A percentile compares a stretch with the other conserved stretches of the same genome.
phyloP scores from a whole-genome alignment of 2,797 vertebrate species.

The Pogoniulus pusillus region DNA sequence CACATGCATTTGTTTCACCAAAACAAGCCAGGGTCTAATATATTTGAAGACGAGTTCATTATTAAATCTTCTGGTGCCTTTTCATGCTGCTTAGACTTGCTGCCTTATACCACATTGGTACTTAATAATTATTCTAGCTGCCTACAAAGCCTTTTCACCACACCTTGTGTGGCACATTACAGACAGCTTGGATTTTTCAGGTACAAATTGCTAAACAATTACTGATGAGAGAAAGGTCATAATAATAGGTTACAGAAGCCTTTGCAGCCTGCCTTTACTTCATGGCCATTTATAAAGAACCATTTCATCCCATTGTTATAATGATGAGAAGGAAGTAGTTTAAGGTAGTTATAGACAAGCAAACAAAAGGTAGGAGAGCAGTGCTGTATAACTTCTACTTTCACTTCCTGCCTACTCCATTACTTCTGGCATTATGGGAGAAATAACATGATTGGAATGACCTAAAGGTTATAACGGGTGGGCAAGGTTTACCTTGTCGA shows the following conservation, averaged over 20 bases:
- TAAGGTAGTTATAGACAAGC: constrained; percentile 81
- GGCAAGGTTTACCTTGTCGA: constrained; percentile 72
- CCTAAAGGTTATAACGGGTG: constrained; percentile 77
- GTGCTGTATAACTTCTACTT: constrained; percentile 77
- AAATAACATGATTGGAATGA: constrained; percentile 81
- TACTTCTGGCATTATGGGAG: constrained; percentile 79
- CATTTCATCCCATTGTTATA: constrained; percentile 82
- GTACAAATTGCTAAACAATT: constrained; percentile 83
- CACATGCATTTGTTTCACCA: not conserved
- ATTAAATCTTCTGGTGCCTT: constrained; percentile 52
- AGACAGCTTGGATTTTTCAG: constrained; percentile 74
- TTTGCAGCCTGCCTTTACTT: constrained; percentile 75
- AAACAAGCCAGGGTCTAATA: constrained; percentile 26
- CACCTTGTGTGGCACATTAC: constrained; percentile 70
- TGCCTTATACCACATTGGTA: constrained; percentile 49
- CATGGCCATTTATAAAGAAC: constrained; percentile 79
- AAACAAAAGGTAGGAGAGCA: constrained; percentile 81
- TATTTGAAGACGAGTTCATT: constrained; percentile 32
- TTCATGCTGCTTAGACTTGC: constrained; percentile 33
- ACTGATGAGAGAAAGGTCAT: constrained; percentile 80
- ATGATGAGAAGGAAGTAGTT: constrained; percentile 83
- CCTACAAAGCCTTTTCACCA: constrained; percentile 63
- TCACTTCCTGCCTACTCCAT: constrained; percentile 83
- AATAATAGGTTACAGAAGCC: constrained; percentile 80
- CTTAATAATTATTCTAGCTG: constrained; percentile 69